Evolutionary conservation across 2,797 vertebrate species (phyloP), one percentile per base, ranked within the genome.

Genomic region (Gymnothorax javanicus): DNA sequence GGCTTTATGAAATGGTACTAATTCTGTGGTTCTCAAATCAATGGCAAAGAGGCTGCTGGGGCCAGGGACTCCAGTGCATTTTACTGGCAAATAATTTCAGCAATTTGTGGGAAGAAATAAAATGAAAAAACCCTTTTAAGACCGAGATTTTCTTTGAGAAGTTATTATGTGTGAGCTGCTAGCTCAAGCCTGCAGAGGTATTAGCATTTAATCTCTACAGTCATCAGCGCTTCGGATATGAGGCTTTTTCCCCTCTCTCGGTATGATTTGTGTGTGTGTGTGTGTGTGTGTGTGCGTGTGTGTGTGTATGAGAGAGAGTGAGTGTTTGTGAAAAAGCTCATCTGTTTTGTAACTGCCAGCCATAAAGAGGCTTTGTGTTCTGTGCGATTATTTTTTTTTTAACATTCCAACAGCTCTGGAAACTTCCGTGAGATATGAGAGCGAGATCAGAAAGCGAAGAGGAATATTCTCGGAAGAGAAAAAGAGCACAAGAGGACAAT

Each of bases 221-320:
- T 92, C 91, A 87, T 88, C 88, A 90, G 90, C 92, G 93, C 94
- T 94, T 94, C 93, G 92, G 90, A 91, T 89, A 92, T 93, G 92
- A 94, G 83, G 85, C 59, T 82, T 89, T 89, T 84, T 88, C 90
- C 86, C 87, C 86, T 87, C 50, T 88, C 20, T 6, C 20, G 20
- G 20, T 64, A 64, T 64, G 20, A 64, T 17, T 86, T 89, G 86
- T 62, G 3, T 79, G n/a, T 87, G 88, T 90, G 83, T 90, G 84
- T 87, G 88, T 91, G 88, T 81, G 88, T 58, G n/a, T 73, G 81
- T 52, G 57, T 52, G 43, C 9, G 82, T 87, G 88, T 75, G 25
- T 43, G 71, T 64, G 33, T 43, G 33, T 43, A 2, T 1, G 33
- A 2, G 33, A 43, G 33, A 43, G 33, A 43, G 33, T 43, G 33